A percentile compares a stretch with the other conserved stretches of the same genome.
phyloP scores from a whole-genome alignment of 37 sponge, comb jelly and placozoan species.

The Ephydatia muelleri region DNA sequence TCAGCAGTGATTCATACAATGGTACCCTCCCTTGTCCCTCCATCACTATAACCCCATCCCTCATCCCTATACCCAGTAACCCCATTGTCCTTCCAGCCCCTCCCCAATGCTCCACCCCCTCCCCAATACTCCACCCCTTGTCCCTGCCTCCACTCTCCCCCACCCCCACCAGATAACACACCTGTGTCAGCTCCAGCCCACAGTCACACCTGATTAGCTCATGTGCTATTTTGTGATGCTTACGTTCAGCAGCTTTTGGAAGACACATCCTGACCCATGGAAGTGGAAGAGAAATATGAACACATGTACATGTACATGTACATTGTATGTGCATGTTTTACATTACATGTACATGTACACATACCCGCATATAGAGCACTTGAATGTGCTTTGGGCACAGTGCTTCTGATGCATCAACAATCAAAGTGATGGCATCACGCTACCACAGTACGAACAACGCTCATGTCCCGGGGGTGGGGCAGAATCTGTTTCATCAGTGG shows the following conservation, averaged over 20 bases:
- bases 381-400: slow-evolving; percentile 66
- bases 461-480: slow-evolving; percentile 1
- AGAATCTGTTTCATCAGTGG: not conserved
- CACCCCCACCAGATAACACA: not conserved
- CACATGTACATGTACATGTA: slow-evolving; percentile 14
- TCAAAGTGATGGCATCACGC: slow-evolving; percentile 39
- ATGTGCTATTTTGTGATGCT: slow-evolving; percentile 63
- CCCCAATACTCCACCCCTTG: too few species aligned
- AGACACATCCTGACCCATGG: slow-evolving; percentile 32
- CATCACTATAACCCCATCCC: too few species aligned
- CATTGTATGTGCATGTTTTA: not conserved
- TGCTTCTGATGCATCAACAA: slow-evolving; percentile 74
- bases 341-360: not conserved
- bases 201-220: slow-evolving; percentile 54
- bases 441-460: not conserved
- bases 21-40: too few species aligned
- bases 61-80: not conserved
- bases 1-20: too few species aligned
- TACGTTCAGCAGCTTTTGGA: slow-evolving; percentile 58
- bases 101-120: not conserved
- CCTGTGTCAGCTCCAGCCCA: slow-evolving; percentile 57
- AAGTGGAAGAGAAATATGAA: not conserved
- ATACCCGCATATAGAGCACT: slow-evolving; percentile 71
- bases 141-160: too few species aligned
- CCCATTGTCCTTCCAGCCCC: not conserved